These are phyloP conservation scores for Polymixis lichenea DNA, from an alignment of 2,888 invertebrate species.

Conservation along the genomic window DNA sequence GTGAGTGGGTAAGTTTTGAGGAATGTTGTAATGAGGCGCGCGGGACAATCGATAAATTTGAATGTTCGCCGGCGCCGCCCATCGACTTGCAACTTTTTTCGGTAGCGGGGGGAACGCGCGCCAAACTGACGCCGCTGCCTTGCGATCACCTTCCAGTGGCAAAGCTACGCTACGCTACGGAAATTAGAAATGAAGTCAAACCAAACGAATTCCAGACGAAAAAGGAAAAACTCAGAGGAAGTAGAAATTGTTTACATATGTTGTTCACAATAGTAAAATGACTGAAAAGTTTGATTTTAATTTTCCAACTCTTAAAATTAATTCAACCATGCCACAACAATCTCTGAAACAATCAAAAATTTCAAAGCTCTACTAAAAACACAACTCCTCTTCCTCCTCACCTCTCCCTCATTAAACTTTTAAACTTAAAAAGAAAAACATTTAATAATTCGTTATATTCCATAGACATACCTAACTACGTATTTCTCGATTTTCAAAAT, in stretches of 20 bases:
- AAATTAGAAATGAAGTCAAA: not conserved
- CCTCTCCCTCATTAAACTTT: not conserved
- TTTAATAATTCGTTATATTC: not conserved
- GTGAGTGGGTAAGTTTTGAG: slow-evolving; percentile 88
- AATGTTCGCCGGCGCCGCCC: slow-evolving; percentile 89
- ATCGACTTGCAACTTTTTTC: slow-evolving; percentile 90
- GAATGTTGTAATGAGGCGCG: slow-evolving; percentile 89
- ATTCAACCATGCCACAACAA: not conserved
- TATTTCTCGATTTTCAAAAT: not conserved
- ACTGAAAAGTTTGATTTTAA: not conserved
- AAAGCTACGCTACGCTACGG: slow-evolving; percentile 53
- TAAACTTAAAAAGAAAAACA: not conserved
- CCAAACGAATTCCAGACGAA: not conserved
- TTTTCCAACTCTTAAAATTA: too few relatives aligned
- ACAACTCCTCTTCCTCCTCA: too few relatives aligned
- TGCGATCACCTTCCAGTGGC: slow-evolving; percentile 62
- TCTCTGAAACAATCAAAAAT: not conserved
- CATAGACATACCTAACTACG: not conserved
- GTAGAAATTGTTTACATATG: too few relatives aligned
- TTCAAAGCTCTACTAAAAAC: not conserved
- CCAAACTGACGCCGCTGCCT: slow-evolving; percentile 83
- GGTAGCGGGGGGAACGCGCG: slow-evolving; percentile 85
- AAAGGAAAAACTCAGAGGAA: too few relatives aligned
- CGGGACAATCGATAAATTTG: slow-evolving; percentile 90
- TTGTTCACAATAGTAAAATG: too few relatives aligned